Base-by-base conservation (phyloP, 2,113 vertebrate species). In the Syrmaticus mikado region DNA sequence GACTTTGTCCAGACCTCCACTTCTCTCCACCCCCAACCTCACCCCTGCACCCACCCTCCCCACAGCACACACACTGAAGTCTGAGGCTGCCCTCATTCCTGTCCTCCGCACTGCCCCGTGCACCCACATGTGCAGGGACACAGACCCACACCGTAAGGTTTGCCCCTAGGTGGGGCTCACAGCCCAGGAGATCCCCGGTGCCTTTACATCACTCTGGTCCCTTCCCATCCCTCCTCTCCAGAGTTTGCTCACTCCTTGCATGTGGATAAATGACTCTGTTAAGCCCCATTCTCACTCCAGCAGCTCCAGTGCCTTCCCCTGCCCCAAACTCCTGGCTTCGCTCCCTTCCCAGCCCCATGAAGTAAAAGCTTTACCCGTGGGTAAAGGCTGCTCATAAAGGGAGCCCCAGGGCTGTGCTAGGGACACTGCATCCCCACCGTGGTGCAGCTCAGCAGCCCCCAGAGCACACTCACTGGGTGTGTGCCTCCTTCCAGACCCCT, bases 391-490 rank as follows among this genome's bases (percentile, higher is more conserved):
- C 36, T 64, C 40, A 15, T 38, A 41, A 65, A 65, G 27, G 38
- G 27, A 22, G 32, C 19, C 32, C 32, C 57, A 20, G 57, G 57
- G 57, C 32, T 58, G 57, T 12, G n/a, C 32, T 58, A n/a, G 20
- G 57, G 57, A 32, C n/a, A 2, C 57, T 22, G 32, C 32, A n/a
- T 58, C n/a, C 19, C 57, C 57, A 34, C 32, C 11, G 20, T 8
- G 20, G 19, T 12, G 20, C 57, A 30, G 57, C 32, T 30, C 48
- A 52, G 77, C 17, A 46, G 14, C 45, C 27, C 48, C 75, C 40
- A 30, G 38, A 40, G 17, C 46, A 6, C 0, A 0, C 19, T 58
- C 30, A 45, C n/a, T 20, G 27, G 0, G 2, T 1, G 67, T 48
- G 32, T 58, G 55, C 32, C 55, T 20, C 55, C 55, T 57, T 18